Evolutionary conservation across 2,797 vertebrate genomes (phyloP).

Genomic region (Choloepus didactylus): DNA sequence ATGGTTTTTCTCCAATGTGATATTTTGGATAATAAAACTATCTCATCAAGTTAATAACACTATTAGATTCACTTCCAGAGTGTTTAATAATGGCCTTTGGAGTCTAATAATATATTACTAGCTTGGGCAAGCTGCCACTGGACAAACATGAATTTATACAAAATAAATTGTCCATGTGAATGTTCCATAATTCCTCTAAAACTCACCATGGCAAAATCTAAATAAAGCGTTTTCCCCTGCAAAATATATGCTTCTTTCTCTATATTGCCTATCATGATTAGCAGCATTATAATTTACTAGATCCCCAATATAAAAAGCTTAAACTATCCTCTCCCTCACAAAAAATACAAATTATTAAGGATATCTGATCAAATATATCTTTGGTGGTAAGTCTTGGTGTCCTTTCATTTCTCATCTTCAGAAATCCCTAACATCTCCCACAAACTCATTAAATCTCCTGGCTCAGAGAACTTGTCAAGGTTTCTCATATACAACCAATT

Average conservation of each 20-base stretch:
- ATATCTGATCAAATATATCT: not conserved
- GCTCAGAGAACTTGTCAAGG: not conserved
- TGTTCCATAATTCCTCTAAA: not conserved
- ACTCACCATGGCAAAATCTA: not conserved
- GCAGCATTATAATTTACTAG: constrained; percentile 13
- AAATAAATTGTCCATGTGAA: constrained; percentile 13
- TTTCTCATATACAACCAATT: not conserved
- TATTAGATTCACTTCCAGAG: constrained; percentile 67
- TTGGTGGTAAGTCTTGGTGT: not conserved
- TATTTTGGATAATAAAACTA: constrained; percentile 69
- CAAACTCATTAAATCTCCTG: not conserved
- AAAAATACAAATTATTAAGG: not conserved
- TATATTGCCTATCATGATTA: constrained; percentile 1
- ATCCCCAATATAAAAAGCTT: not conserved
- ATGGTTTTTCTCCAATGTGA: constrained; percentile 7
- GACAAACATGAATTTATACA: constrained; percentile 37
- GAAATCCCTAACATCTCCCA: not conserved
- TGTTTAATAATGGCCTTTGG: constrained; percentile 51
- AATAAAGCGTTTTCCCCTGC: not conserved
- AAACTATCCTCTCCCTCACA: not conserved
- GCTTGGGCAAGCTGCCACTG: constrained; percentile 30
- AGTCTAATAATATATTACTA: constrained; percentile 52
- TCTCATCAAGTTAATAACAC: constrained; percentile 73
- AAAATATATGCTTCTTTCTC: not conserved
- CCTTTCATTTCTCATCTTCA: not conserved